Evolutionary conservation across 2,797 vertebrate species (phyloP).

Genomic region (Pseudochaenichthys georgianus): DNA sequence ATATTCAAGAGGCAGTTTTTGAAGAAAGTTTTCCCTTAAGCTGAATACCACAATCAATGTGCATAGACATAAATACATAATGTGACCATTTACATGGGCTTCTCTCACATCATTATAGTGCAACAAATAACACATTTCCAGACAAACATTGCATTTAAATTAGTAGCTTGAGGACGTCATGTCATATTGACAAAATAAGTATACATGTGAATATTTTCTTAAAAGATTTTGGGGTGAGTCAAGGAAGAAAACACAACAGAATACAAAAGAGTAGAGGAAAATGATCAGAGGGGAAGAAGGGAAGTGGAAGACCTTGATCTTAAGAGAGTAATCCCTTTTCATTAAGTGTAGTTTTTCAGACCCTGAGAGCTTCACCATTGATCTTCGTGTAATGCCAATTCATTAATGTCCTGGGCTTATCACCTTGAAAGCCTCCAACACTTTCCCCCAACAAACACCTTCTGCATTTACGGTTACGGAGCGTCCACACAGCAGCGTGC

Average conservation of each 20-base stretch:
- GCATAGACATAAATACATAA: slow-evolving; percentile 2
- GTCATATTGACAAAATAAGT: slow-evolving; percentile 20
- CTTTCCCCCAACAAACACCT: slow-evolving; percentile 42
- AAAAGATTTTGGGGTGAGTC: neutral
- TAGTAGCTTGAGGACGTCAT: slow-evolving; percentile 2
- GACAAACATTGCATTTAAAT: slow-evolving; percentile 13
- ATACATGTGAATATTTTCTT: slow-evolving; percentile 16
- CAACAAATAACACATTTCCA: slow-evolving; percentile 1
- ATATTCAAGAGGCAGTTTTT: neutral
- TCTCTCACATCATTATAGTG: neutral
- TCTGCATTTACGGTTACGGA: slow-evolving; percentile 30
- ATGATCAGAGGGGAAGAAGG: slow-evolving; percentile 18
- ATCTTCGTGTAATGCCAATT: slow-evolving; percentile 82
- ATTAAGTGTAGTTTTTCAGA: slow-evolving; percentile 78
- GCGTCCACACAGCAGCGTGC: no score
- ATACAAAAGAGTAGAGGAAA: slow-evolving; percentile 49
- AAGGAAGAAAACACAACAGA: slow-evolving; percentile 25
- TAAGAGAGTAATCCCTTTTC: slow-evolving; percentile 83
- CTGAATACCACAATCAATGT: slow-evolving; percentile 15
- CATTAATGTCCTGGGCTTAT: slow-evolving; percentile 76
- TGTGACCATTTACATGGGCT: neutral
- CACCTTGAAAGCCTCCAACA: slow-evolving; percentile 60
- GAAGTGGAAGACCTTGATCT: slow-evolving; percentile 78
- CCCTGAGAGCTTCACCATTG: slow-evolving; percentile 77
- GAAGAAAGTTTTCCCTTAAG: neutral